Conservation (phyloP, 2,113 vertebrate species). For the Salminus brasiliensis region DNA sequence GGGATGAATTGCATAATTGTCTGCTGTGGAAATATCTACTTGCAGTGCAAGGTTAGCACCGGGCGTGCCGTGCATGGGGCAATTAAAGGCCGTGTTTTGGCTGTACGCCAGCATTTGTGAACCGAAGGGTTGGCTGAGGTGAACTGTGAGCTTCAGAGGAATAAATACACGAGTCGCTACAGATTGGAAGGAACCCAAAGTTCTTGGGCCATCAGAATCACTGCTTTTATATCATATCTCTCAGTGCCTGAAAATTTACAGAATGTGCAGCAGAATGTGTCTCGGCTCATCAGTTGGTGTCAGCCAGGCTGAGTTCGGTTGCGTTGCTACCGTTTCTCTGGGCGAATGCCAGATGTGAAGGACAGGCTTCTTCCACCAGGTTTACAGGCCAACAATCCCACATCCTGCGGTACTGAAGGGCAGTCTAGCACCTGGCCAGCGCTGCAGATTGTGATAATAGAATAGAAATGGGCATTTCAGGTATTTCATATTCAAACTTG, state of each 20-base stretch:
- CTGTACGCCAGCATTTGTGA: conserved; percentile 13
- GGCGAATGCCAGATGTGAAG: neutral
- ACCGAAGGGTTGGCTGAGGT: neutral
- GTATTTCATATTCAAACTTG: too few relatives aligned
- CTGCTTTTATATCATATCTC: neutral
- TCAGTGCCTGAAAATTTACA: neutral
- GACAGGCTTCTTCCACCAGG: neutral
- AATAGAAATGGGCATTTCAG: neutral
- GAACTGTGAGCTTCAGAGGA: conserved; percentile 20
- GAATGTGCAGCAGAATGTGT: neutral
- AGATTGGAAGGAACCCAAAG: neutral
- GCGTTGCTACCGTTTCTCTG: neutral
- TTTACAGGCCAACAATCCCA: neutral
- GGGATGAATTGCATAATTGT: conserved; percentile 18
- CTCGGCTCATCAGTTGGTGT: neutral
- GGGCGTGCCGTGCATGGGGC: neutral
- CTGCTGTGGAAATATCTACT: neutral
- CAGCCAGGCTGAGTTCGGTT: neutral
- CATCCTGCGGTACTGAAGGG: neutral
- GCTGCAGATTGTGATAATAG: neutral
- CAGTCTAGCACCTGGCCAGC: neutral
- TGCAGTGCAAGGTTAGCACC: neutral
- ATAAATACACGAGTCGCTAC: conserved; percentile 5
- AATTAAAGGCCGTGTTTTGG: conserved; percentile 11
- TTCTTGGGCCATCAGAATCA: neutral